Conservation (phyloP, 2,113 vertebrate genomes). For the Chaetops frenatus region DNA sequence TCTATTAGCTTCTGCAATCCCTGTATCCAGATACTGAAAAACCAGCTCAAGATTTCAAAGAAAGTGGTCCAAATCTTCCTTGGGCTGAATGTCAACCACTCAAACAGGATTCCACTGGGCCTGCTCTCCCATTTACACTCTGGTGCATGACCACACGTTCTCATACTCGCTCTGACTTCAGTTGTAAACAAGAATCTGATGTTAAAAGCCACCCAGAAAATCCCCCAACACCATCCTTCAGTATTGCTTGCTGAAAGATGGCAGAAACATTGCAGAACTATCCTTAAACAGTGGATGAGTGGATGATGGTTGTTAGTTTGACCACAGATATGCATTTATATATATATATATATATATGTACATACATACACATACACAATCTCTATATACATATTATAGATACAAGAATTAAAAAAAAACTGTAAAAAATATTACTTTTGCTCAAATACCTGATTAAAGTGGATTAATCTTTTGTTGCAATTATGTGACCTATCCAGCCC, state of each 20-base stretch:
- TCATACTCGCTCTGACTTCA: not conserved
- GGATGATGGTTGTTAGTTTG: not conserved
- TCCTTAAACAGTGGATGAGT: not conserved
- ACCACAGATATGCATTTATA: not conserved
- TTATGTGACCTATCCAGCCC: not conserved
- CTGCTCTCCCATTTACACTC: not conserved
- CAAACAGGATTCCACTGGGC: not conserved
- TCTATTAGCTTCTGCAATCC: not conserved
- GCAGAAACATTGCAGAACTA: not conserved
- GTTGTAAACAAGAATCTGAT: not conserved
- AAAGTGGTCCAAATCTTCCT: not conserved
- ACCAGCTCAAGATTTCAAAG: not conserved
- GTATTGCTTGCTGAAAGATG: not conserved
- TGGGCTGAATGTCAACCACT: not conserved
- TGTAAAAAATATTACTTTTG: constrained; percentile 52
- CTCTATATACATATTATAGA: constrained; percentile 55
- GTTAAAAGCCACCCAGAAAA: not conserved
- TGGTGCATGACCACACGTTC: not conserved
- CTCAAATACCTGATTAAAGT: not conserved
- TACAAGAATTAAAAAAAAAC: not conserved
- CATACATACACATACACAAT: not conserved
- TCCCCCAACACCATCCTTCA: not conserved
- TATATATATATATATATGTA: not conserved
- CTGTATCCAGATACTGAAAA: not conserved
- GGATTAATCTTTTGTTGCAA: not conserved